phyloP scores from a whole-genome alignment of 23 tunicate genomes.

The Oikopleura dioica region DNA sequence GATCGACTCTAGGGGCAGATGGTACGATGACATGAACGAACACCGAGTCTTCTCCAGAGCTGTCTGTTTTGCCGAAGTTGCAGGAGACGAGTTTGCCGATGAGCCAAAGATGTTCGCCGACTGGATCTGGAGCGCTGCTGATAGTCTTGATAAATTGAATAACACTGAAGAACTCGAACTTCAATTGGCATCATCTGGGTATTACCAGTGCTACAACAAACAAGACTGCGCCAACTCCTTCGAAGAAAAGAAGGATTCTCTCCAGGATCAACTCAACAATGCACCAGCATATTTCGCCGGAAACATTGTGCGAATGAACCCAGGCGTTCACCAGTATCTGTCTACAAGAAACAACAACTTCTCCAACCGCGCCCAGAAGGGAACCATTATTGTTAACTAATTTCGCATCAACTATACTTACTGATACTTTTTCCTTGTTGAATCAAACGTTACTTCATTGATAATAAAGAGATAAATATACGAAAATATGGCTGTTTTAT shows the following conservation, averaged over 20 bases:
- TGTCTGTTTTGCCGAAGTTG: no score
- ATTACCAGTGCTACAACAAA: conserved; percentile 22
- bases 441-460: no score
- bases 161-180: conserved; percentile 20
- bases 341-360: conserved; percentile 76
- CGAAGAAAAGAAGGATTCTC: conserved; percentile 13
- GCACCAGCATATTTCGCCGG: conserved; percentile 55
- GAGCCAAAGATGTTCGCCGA: no score
- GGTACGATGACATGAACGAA: no score
- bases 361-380: conserved; percentile 63
- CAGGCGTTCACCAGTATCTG: conserved; percentile 30
- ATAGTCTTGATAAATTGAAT: not conserved
- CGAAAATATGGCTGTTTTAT: no score
- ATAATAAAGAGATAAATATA: no score
- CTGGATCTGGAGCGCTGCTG: no score
- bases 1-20: no score
- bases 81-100: no score
- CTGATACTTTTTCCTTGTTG: no score
- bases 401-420: no score
- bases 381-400: not conserved
- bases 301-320: conserved; percentile 14
- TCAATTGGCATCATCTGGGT: conserved; percentile 34
- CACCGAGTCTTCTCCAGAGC: no score
- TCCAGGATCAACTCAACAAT: conserved; percentile 25
- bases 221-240: conserved; percentile 17